phyloP scores from a whole-genome alignment of 2,113 vertebrate species.

The Sinocyclocheilus anophthalmus region DNA sequence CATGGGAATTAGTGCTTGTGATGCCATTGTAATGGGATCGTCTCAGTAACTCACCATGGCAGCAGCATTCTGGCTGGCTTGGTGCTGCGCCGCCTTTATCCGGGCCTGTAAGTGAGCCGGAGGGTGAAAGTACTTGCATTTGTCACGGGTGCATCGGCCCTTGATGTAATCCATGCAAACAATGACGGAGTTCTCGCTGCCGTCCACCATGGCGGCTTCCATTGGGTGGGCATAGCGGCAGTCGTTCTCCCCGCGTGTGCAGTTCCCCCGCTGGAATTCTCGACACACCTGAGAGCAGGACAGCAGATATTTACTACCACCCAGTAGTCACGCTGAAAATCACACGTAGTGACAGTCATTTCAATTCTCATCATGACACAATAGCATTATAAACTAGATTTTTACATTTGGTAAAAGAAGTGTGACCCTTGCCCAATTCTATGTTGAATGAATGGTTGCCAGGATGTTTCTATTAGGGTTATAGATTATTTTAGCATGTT shows the following conservation, averaged over 20 bases:
- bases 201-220: conserved; percentile 94
- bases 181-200: conserved; percentile 96
- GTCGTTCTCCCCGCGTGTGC: conserved; percentile 96
- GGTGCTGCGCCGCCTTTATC: conserved; percentile 97
- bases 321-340: not conserved
- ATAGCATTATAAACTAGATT: not conserved
- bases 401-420: not conserved
- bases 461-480: not conserved
- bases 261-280: conserved; percentile 97
- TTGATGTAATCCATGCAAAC: conserved; percentile 99
- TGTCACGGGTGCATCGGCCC: conserved; percentile 95
- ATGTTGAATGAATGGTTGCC: not conserved
- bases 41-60: conserved; percentile 83
- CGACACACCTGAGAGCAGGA: conserved; percentile 86
- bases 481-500: not conserved
- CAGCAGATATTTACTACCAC: not conserved
- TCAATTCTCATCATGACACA: not conserved
- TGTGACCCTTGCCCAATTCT: not conserved
- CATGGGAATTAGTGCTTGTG: not conserved
- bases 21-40: not conserved
- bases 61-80: conserved; percentile 88
- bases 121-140: conserved; percentile 99
- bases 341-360: not conserved
- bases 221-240: conserved; percentile 97
- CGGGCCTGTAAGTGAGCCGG: conserved; percentile 97